A percentile compares a stretch with the other conserved stretches of the same genome.
Evolutionary conservation across 64 coral and sea anemone species (phyloP).

Genomic region (Pocillopora verrucosa): DNA sequence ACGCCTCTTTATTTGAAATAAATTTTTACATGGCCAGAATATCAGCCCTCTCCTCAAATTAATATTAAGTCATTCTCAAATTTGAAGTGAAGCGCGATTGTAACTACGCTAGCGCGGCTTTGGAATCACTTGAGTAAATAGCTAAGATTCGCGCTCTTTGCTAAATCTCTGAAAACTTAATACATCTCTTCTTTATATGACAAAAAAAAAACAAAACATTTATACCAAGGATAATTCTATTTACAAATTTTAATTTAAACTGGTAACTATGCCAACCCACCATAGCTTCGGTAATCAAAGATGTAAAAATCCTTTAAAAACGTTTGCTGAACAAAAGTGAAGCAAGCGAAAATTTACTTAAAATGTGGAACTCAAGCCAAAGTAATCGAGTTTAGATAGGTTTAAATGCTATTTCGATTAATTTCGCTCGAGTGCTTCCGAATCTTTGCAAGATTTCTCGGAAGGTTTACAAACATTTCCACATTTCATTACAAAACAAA

Average conservation of each 20-base stretch:
- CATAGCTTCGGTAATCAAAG: background rate
- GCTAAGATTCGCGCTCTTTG: background rate
- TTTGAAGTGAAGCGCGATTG: background rate
- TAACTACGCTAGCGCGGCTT: background rate
- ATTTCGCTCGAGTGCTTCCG: too few species aligned
- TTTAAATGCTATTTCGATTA: too few species aligned
- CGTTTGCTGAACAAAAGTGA: too few species aligned
- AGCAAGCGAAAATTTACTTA: too few species aligned
- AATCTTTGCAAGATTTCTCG: too few species aligned
- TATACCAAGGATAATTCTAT: constrained; percentile 17
- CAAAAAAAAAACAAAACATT: background rate
- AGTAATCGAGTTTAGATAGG: too few species aligned
- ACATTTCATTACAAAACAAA: too few species aligned
- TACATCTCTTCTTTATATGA: background rate
- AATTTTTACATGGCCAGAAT: too few species aligned
- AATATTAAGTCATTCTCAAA: background rate
- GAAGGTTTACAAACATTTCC: too few species aligned
- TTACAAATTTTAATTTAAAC: constrained; percentile 13
- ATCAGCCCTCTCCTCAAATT: background rate
- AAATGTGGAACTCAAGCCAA: too few species aligned
- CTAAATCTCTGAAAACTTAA: background rate
- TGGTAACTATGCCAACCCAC: background rate
- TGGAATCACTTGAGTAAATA: background rate
- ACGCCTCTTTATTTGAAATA: too few species aligned
- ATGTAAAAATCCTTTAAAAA: too few species aligned